A percentile compares a stretch with the other conserved stretches of the same genome.
Evolutionary conservation across 2,113 vertebrate genomes (phyloP).

Genomic region (Ivindomyrus marchei): DNA sequence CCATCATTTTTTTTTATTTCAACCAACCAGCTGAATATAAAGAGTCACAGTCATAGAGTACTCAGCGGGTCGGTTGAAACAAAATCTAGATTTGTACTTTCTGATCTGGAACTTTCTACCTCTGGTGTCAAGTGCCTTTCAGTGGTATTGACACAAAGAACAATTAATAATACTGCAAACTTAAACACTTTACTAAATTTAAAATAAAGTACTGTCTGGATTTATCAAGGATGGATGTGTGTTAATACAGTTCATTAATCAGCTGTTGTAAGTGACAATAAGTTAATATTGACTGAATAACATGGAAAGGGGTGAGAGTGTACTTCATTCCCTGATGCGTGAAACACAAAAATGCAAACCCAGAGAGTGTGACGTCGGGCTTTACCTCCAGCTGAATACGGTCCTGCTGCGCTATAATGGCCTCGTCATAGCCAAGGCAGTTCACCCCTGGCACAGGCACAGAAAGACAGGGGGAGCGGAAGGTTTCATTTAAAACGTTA

Average conservation of each 20-base stretch:
- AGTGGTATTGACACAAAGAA: not conserved
- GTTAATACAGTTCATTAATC: not conserved
- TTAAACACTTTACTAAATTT: not conserved
- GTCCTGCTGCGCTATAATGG: slow-evolving; percentile 89
- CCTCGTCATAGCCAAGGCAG: slow-evolving; percentile 83
- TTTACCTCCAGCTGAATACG: slow-evolving; percentile 88
- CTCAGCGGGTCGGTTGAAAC: not conserved
- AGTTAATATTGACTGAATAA: not conserved
- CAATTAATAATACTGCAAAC: not conserved
- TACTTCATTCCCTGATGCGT: not conserved
- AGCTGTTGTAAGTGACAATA: not conserved
- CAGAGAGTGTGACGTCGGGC: slow-evolving; percentile 12
- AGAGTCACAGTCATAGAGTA: not conserved
- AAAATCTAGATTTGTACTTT: not conserved
- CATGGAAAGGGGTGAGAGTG: not conserved
- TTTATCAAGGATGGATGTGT: not conserved
- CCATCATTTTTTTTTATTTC: no score
- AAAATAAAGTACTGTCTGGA: not conserved
- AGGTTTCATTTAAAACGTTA: not conserved
- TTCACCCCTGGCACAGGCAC: slow-evolving; percentile 64
- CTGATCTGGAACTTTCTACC: not conserved
- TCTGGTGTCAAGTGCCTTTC: not conserved
- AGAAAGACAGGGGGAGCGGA: not conserved
- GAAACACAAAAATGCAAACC: not conserved
- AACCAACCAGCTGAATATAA: not conserved